Conservation (phyloP, 2,888 invertebrate species). For the Acrocyrtus sp. region DNA sequence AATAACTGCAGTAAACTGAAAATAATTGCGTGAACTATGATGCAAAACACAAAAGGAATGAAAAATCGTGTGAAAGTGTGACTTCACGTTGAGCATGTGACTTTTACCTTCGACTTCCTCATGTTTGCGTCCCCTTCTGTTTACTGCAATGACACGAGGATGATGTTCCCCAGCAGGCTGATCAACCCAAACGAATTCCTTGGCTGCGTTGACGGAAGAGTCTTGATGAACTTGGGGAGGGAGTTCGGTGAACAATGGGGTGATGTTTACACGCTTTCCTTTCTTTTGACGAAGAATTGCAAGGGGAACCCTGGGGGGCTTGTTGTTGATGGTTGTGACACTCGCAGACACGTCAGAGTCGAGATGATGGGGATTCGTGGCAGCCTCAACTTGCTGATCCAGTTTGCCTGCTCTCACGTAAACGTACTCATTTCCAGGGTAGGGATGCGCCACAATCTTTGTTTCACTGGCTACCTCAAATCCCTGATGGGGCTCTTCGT, state of each 20-base stretch:
- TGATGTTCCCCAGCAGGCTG: slow-evolving; percentile 13
- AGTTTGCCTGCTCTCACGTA: slow-evolving; percentile 49
- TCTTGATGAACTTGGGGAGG: slow-evolving; percentile 30
- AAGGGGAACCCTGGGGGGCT: slow-evolving; percentile 58
- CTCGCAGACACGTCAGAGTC: slow-evolving; percentile 36
- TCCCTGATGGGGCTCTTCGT: slow-evolving; percentile 31
- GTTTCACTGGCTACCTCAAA: slow-evolving; percentile 42
- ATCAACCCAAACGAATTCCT: slow-evolving; percentile 46
- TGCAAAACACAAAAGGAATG: not conserved
- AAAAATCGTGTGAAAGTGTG: too few species aligned
- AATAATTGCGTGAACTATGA: too few species aligned
- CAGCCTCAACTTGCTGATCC: slow-evolving; percentile 8
- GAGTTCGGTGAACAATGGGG: slow-evolving; percentile 56
- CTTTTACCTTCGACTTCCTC: slow-evolving; percentile 27
- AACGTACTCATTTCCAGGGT: slow-evolving; percentile 61
- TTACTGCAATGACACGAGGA: slow-evolving; percentile 9
- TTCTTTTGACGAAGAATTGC: slow-evolving; percentile 59
- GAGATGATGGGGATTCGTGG: slow-evolving; percentile 18
- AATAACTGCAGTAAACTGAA: too few species aligned
- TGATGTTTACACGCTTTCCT: slow-evolving; percentile 60
- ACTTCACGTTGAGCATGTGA: not conserved
- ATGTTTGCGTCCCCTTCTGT: slow-evolving; percentile 37
- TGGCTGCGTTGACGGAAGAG: not conserved
- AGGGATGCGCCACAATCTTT: slow-evolving; percentile 50
- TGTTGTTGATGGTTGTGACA: slow-evolving; percentile 58